Evolutionary conservation across 2,888 invertebrate genomes (phyloP), one percentile per base, ranked within the genome.

Genomic region (Paralinhomoeus sp.): DNA sequence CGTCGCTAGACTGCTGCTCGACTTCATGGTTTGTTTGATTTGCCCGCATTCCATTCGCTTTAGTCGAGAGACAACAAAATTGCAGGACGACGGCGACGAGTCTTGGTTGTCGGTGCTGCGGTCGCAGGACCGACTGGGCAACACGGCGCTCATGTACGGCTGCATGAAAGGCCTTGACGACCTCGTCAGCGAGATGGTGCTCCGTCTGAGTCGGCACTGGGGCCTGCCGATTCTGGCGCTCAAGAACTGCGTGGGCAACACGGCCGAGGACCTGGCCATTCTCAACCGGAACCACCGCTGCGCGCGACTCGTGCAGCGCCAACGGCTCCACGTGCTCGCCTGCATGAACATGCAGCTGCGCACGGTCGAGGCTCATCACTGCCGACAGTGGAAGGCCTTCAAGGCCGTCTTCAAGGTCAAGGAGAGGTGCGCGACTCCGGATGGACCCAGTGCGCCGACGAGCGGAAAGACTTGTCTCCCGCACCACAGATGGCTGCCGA

Each of bases 91-190:
- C n/a, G n/a, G n/a, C n/a, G n/a, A 27, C 7, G 27, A 27, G 27
- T 5, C 7, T 12, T 9, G 7, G 12, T 5, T 12, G 27, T 5
- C 7, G 9, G 38, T 12, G 17, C 22, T 38, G 7, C 38, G 38
- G 5, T 9, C 20, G 9, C 22, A 40, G 21, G 40, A 40, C 31
- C 24, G 31, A 3, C 22, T 23, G 23, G 40, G 40, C n/a, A 40
- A 41, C 24, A 41, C 42, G 35, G 35, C 42, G n/a, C n/a, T 41
- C 20, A 41, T 41, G 42, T 41, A 41, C n/a, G 42, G 31, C 20
- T 27, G 31, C n/a, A 15, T 21, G 17, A 20, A 41, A 9, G 42
- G 42, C 3, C 15, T 15, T 5, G 27, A 41, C 9, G 17, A 33
- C 5, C n/a, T 41, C 9, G 20, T 41, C 13, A 13, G 31, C n/a